Evolutionary conservation across 2,797 vertebrate species (phyloP).

Genomic region (Semotilus atromaculatus): DNA sequence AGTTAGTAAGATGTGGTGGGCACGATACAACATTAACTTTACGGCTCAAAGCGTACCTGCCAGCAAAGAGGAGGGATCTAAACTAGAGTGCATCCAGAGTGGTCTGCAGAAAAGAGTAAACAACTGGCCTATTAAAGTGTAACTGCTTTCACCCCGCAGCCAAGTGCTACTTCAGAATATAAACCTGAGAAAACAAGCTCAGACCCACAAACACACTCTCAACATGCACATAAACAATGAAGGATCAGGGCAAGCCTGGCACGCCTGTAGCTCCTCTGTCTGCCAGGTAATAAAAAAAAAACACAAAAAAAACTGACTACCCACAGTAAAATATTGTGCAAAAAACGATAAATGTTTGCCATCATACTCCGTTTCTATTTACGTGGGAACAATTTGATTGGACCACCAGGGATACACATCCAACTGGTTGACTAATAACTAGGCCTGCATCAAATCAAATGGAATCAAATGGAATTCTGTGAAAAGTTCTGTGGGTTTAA

Average conservation of each 20-base stretch:
- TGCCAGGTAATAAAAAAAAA: neutral
- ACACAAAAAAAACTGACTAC: neutral
- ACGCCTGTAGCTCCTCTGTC: slow-evolving; percentile 15
- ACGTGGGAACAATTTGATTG: slow-evolving; percentile 29
- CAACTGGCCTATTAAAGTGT: slow-evolving; percentile 75
- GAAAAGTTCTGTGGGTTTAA: neutral
- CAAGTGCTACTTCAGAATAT: slow-evolving; percentile 69
- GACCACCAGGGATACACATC: neutral
- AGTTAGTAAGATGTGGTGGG: slow-evolving; percentile 66
- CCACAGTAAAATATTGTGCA: slow-evolving; percentile 1
- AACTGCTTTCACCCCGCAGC: slow-evolving; percentile 63
- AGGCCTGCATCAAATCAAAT: neutral
- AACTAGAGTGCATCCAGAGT: slow-evolving; percentile 56
- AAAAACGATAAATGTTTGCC: slow-evolving; percentile 23
- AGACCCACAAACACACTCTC: slow-evolving; percentile 48
- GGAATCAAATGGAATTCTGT: neutral
- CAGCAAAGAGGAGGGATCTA: slow-evolving; percentile 59
- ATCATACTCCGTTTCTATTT: slow-evolving; percentile 11
- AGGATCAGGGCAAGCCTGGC: slow-evolving; percentile 25
- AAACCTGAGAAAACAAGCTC: slow-evolving; percentile 66
- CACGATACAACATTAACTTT: slow-evolving; percentile 64
- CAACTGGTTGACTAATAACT: slow-evolving; percentile 1
- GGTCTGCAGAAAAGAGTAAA: slow-evolving; percentile 73
- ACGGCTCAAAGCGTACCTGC: slow-evolving; percentile 67
- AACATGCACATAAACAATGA: slow-evolving; percentile 34